Conservation (phyloP, 2,113 vertebrate genomes). For the Baryphthengus martii region DNA sequence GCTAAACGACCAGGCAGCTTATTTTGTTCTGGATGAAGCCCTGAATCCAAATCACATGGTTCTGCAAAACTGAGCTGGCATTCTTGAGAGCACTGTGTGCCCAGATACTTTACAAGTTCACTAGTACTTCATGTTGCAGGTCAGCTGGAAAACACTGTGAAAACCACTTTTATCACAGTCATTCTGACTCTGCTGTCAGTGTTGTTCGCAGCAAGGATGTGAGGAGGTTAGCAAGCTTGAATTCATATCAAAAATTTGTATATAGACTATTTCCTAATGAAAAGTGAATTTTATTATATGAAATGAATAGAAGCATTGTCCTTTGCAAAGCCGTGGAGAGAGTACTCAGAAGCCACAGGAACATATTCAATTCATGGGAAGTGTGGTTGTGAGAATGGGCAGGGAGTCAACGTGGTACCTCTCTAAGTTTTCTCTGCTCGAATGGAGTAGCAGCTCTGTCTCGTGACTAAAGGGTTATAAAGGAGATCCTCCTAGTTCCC, state of each 20-base stretch:
- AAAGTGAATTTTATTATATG: background rate
- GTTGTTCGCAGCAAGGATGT: background rate
- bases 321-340: background rate
- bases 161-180: background rate
- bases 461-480: background rate
- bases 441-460: background rate
- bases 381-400: rapidly evolving
- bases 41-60: background rate
- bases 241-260: background rate
- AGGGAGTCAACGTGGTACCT: background rate
- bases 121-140: background rate
- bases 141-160: background rate
- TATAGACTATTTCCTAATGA: background rate
- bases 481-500: background rate
- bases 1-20: background rate
- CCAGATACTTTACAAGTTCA: background rate
- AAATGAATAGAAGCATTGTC: background rate
- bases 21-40: background rate
- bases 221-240: background rate
- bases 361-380: background rate
- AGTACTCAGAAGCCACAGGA: background rate
- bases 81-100: background rate
- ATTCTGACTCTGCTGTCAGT: background rate
- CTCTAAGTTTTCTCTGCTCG: background rate
- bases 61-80: background rate